Evolutionary conservation across 2,113 vertebrate species (phyloP).

Genomic region (Gopherus flavomarginatus): DNA sequence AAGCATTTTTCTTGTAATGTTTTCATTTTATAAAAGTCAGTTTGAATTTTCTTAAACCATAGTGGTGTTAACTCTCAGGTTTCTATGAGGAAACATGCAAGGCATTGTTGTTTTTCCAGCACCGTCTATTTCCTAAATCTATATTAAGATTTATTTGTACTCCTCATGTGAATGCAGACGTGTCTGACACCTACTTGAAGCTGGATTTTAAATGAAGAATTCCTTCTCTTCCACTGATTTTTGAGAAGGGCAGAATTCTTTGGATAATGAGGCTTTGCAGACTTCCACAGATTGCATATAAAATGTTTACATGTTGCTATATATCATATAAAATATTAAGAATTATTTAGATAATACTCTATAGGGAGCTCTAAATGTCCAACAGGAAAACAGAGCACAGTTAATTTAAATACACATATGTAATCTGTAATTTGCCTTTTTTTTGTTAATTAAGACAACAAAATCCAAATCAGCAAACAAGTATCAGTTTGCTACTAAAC

Average conservation of each 20-base stretch:
- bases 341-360: conserved; percentile 4
- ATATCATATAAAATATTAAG: conserved; percentile 52
- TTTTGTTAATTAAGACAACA: neutral
- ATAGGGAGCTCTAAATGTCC: neutral
- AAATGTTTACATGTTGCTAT: conserved; percentile 1
- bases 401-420: neutral
- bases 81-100: neutral
- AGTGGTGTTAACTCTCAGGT: neutral
- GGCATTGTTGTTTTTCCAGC: neutral
- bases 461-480: neutral
- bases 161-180: neutral
- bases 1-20: no score
- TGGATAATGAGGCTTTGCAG: conserved; percentile 30
- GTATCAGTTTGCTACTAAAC: no score
- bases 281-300: conserved; percentile 38
- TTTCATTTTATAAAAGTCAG: no score
- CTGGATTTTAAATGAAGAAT: conserved; percentile 52
- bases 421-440: neutral
- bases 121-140: conserved; percentile 1
- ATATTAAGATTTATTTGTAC: neutral
- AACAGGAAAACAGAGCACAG: no score
- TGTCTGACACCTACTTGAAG: conserved; percentile 31
- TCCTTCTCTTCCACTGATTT: conserved; percentile 45
- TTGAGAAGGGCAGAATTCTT: conserved; percentile 39
- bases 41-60: no score